Evolutionary conservation across 1,140 invertebrate genomes (phyloP), one percentile per base, ranked within the genome.

Genomic region (Aplysia californica): DNA sequence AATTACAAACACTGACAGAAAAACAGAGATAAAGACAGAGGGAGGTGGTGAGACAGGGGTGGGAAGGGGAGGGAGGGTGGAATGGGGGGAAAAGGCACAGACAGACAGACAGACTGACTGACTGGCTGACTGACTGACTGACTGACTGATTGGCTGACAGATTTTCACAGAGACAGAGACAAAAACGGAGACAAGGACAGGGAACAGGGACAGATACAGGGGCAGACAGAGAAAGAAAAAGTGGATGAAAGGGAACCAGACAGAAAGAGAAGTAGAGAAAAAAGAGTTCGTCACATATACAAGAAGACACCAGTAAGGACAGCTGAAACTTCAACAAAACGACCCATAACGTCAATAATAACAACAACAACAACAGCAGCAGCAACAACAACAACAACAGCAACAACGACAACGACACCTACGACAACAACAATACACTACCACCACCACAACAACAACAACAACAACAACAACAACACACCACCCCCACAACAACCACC

Each of bases 11-110:
- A 50, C 10, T 15, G 44, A 50, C 10, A 50, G 44, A 50, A n/a
- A 50, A n/a, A 50, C 10, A 50, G 44, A 50, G 44, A 50, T 38
- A 74, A 36, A 39, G 56, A n/a, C 58, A 74, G 58, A 58, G 56
- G 23, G 35, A 33, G 72, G 38, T 23, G 5, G 50, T 64, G 72
- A 55, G 58, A n/a, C 29, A 59, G 38, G 29, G 72, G 6, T 64
- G 61, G 72, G 41, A 33, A 0, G 65, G 35, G 31, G 61, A 59
- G 44, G n/a, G 58, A 61, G 58, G 6, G 41, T 21, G 20, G 10
- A 23, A 15, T 21, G 3, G 3, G 21, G 26, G 20, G 26, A 20
- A 3, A 56, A 58, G 29, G n/a, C 26, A 50, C 15, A 70, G 68
- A 70, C 15, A 44, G 68, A 70, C 15, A 44, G 68, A 70, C 18